These are phyloP conservation scores for Tupaia chinensis DNA, from an alignment of 2,113 vertebrate species.

Conservation along the genomic window DNA sequence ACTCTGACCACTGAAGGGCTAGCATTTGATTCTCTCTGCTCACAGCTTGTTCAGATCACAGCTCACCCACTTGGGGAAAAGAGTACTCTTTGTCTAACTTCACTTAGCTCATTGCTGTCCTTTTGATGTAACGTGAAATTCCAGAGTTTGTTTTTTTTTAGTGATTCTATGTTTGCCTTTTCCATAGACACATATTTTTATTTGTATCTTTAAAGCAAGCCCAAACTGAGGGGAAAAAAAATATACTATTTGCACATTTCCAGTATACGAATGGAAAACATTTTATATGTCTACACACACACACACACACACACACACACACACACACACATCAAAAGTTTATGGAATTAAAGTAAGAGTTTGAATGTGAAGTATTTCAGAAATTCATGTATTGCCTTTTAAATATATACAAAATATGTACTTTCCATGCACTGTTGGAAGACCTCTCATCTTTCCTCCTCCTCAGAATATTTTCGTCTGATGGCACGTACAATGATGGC, in stretches of 20 bases:
- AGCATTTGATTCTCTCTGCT: background rate
- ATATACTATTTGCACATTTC: background rate
- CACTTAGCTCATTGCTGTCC: background rate
- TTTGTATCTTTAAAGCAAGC: background rate
- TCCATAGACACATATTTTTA: background rate
- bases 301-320: too few species aligned
- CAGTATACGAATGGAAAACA: background rate
- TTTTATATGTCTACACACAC: too few species aligned
- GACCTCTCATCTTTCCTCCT: background rate
- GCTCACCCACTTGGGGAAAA: background rate
- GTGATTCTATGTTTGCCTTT: background rate
- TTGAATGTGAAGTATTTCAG: too few species aligned
- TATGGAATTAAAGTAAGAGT: too few species aligned
- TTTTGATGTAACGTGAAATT: background rate
- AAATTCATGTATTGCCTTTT: too few species aligned
- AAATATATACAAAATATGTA: too few species aligned
- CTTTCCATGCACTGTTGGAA: too few species aligned
- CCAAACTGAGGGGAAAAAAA: background rate
- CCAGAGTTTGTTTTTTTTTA: background rate
- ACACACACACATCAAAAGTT: too few species aligned
- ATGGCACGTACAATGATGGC: rapidly evolving
- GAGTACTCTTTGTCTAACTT: background rate
- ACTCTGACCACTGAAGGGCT: background rate
- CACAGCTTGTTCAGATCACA: background rate
- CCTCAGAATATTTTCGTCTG: background rate